phyloP scores from a whole-genome alignment of 2,797 vertebrate species.

The Coreius guichenoti region DNA sequence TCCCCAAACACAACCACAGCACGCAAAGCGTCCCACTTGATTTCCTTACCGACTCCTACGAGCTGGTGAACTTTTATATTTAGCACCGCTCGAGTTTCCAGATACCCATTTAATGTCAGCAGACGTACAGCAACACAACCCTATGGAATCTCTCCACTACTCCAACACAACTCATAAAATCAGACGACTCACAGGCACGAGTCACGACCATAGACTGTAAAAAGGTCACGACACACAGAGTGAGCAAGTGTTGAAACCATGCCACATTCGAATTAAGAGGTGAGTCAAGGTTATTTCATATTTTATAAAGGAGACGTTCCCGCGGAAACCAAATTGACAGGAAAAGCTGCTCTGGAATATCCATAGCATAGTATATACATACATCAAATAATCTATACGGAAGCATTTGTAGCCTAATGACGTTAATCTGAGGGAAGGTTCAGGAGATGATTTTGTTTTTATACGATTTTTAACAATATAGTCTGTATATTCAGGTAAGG shows the following conservation, averaged over 20 bases:
- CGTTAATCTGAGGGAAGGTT: neutral
- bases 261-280: slow-evolving; percentile 3
- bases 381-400: neutral
- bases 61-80: slow-evolving; percentile 76
- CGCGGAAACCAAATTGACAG: neutral
- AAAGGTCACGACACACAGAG: neutral
- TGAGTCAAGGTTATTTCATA: slow-evolving; percentile 26
- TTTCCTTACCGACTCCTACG: slow-evolving; percentile 53
- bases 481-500: too few species aligned
- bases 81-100: slow-evolving; percentile 78
- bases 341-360: neutral
- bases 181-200: neutral
- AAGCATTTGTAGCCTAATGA: neutral
- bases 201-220: neutral
- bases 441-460: neutral
- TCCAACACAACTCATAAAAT: slow-evolving; percentile 15
- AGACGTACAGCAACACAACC: slow-evolving; percentile 63
- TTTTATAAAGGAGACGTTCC: neutral
- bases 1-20: neutral
- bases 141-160: slow-evolving; percentile 35
- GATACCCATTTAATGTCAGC: slow-evolving; percentile 64
- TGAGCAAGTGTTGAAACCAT: neutral
- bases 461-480: neutral
- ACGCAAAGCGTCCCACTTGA: slow-evolving; percentile 8
- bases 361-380: neutral